These are phyloP conservation scores for Hystrix brachyura DNA, from an alignment of 2,113 vertebrate species.

Conservation along the genomic window DNA sequence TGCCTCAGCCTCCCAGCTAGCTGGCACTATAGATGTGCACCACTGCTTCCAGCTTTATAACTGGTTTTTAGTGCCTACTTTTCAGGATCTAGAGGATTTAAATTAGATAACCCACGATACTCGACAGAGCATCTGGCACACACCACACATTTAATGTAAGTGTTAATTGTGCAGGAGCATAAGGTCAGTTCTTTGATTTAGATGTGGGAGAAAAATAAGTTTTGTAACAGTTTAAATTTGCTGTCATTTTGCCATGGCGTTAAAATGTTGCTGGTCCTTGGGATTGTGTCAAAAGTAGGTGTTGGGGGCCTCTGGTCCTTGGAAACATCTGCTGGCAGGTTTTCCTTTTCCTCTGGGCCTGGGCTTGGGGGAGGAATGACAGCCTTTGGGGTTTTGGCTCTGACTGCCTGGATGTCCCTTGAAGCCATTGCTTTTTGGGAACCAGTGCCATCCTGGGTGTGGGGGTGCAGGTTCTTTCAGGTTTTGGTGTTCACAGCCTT, in stretches of 20 bases:
- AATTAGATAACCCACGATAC: neutral
- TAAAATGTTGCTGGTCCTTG: neutral
- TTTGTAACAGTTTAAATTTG: neutral
- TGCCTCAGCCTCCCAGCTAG: neutral
- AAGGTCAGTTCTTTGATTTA: conserved; percentile 14
- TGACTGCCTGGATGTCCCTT: neutral
- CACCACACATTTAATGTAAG: neutral
- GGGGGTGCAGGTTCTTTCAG: neutral
- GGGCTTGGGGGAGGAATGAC: no score
- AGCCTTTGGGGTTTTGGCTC: neutral
- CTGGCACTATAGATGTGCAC: neutral
- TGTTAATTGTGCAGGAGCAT: neutral
- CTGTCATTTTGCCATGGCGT: neutral
- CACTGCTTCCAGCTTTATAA: neutral
- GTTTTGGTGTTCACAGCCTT: neutral
- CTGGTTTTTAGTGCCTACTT: neutral
- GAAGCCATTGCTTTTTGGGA: neutral
- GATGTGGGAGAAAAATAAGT: neutral
- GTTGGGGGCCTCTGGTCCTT: neutral
- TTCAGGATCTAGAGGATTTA: neutral
- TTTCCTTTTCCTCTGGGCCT: neutral
- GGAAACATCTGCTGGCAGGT: neutral
- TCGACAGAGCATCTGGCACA: neutral
- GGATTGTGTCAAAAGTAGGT: neutral
- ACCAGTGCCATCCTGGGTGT: neutral